Conservation (phyloP, 2,797 vertebrate genomes). For the Microtus californicus region DNA sequence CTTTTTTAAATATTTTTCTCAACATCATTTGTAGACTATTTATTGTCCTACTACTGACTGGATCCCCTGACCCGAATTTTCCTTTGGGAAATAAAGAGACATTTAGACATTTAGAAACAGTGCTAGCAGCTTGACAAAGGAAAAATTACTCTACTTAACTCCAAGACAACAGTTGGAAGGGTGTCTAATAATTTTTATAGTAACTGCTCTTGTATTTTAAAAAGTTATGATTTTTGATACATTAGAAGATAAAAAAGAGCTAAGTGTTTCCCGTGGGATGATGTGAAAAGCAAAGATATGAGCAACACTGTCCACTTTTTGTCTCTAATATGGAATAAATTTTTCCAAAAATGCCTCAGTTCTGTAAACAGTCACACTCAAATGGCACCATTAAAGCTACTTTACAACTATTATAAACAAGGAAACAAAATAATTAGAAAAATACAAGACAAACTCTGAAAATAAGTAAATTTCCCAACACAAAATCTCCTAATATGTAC, state of each 20-base stretch:
- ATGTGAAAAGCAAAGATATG: neutral
- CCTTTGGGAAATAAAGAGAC: neutral
- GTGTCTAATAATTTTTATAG: neutral
- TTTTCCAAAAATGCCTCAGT: neutral
- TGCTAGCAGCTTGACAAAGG: neutral
- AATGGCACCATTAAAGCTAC: neutral
- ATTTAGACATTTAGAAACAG: neutral
- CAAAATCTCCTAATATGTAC: neutral
- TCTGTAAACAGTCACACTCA: neutral
- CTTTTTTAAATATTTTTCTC: neutral
- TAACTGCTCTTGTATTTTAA: neutral
- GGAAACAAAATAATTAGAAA: neutral
- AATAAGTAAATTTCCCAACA: neutral
- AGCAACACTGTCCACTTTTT: rapidly evolving
- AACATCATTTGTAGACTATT: neutral
- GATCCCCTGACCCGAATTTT: rapidly evolving
- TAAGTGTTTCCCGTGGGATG: neutral
- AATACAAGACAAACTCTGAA: neutral
- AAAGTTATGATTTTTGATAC: neutral
- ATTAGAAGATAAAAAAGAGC: neutral
- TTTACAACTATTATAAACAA: neutral
- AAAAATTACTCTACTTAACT: neutral
- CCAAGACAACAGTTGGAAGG: neutral
- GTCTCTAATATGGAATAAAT: neutral
- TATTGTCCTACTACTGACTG: neutral